A percentile compares a stretch with the other conserved stretches of the same genome.
Evolutionary conservation across 2,113 vertebrate species (phyloP).

Genomic region (Hiodon tergisus): DNA sequence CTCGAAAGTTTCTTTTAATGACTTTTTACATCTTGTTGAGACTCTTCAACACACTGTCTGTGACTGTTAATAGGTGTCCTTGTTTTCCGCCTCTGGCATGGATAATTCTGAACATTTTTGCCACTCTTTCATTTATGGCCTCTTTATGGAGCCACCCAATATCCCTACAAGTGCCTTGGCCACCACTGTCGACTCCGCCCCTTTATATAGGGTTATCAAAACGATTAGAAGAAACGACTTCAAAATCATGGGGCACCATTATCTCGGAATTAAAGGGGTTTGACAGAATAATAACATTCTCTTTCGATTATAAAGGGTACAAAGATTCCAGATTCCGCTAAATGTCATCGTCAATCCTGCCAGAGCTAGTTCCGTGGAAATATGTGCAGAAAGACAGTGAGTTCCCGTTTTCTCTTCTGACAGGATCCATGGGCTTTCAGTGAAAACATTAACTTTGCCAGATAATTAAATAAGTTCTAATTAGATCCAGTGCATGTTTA

Average conservation of each 20-base stretch:
- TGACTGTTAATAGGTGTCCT: neutral
- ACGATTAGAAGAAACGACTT: slow-evolving; percentile 62
- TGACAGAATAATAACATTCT: slow-evolving; percentile 55
- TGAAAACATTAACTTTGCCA: neutral
- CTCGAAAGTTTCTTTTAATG: too few relatives aligned
- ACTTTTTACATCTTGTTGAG: too few relatives aligned
- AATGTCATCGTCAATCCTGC: slow-evolving; percentile 59
- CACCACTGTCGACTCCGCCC: slow-evolving; percentile 31
- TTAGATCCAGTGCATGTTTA: too few relatives aligned
- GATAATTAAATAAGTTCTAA: neutral
- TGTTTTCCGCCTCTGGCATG: neutral
- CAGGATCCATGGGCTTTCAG: neutral
- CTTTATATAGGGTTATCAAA: slow-evolving; percentile 54
- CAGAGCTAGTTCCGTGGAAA: slow-evolving; percentile 24
- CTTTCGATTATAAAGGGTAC: slow-evolving; percentile 48
- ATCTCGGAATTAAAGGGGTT: slow-evolving; percentile 54
- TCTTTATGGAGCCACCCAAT: slow-evolving; percentile 46
- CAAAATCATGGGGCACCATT: slow-evolving; percentile 55
- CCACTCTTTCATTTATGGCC: slow-evolving; percentile 25
- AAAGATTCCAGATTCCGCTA: slow-evolving; percentile 51
- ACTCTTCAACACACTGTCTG: neutral
- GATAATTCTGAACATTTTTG: neutral
- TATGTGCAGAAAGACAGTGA: slow-evolving; percentile 38
- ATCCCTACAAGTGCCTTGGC: slow-evolving; percentile 34
- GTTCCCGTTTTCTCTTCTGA: neutral